A percentile compares a stretch with the other conserved stretches of the same genome.
These are phyloP conservation scores for Lichenostomus cassidix DNA, from an alignment of 2,113 vertebrate species.

Conservation along the genomic window DNA sequence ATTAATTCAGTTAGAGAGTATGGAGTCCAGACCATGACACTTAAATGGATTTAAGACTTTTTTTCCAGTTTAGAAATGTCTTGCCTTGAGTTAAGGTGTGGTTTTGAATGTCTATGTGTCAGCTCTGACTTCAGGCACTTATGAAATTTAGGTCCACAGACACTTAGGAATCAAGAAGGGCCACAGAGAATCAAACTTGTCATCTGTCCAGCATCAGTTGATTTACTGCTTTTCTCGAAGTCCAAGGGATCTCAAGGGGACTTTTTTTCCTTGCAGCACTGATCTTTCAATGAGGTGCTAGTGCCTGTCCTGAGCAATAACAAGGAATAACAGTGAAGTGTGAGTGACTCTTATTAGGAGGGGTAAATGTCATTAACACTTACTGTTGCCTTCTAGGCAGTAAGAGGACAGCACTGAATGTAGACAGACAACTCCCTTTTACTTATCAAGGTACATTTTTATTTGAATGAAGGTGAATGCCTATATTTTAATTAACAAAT, in stretches of 20 bases:
- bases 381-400: constrained; percentile 65
- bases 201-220: constrained; percentile 70
- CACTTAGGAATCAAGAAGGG: constrained; percentile 28
- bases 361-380: constrained; percentile 76
- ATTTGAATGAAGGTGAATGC: constrained; percentile 37
- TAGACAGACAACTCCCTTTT: constrained; percentile 25
- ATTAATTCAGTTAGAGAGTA: constrained; percentile 40
- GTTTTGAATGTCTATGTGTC: constrained; percentile 59
- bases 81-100: constrained; percentile 13
- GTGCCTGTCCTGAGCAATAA: constrained; percentile 76
- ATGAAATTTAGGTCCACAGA: constrained; percentile 40
- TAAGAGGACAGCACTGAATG: constrained; percentile 41
- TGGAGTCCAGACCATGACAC: constrained; percentile 1
- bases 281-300: constrained; percentile 77
- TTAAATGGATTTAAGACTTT: constrained; percentile 47
- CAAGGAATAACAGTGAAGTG: constrained; percentile 72
- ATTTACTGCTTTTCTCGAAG: constrained; percentile 73
- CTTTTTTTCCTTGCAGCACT: constrained; percentile 72
- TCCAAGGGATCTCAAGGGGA: constrained; percentile 63
- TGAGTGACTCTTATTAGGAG: constrained; percentile 75
- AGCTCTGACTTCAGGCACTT: constrained; percentile 54
- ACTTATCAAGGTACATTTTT: constrained; percentile 37
- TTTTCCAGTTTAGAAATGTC: not conserved
- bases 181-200: constrained; percentile 68
- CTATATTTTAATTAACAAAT: constrained; percentile 68